phyloP scores from a whole-genome alignment of 2,888 invertebrate genomes.

The Aplocera efformata region DNA sequence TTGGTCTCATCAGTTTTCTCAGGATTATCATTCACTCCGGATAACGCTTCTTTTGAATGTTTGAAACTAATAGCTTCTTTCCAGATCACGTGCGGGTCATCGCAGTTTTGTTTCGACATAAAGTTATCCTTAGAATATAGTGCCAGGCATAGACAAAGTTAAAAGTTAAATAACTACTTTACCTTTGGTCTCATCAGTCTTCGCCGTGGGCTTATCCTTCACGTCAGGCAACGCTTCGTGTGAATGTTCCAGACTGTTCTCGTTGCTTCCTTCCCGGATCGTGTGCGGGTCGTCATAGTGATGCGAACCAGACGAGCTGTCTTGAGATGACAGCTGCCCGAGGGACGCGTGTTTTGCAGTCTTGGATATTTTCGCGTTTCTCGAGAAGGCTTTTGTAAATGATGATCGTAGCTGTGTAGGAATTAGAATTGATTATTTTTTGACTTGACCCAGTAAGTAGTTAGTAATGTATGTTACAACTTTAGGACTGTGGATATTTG shows the following conservation, averaged over 20 bases:
- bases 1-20: constrained; percentile 66
- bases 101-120: constrained; percentile 42
- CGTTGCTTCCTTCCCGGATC: constrained; percentile 75
- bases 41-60: constrained; percentile 72
- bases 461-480: not conserved
- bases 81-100: constrained; percentile 75
- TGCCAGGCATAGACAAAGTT: no score
- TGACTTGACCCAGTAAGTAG: not conserved
- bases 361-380: constrained; percentile 89
- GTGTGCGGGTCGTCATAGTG: constrained; percentile 76
- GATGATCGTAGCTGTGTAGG: constrained; percentile 90
- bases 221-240: constrained; percentile 68
- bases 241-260: constrained; percentile 76
- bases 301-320: constrained; percentile 72
- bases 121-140: constrained; percentile 4
- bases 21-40: constrained; percentile 62
- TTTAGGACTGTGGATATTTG: not conserved
- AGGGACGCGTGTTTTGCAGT: constrained; percentile 80
- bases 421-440: constrained; percentile 8
- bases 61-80: constrained; percentile 75
- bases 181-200: constrained; percentile 73
- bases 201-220: constrained; percentile 59
- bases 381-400: constrained; percentile 97
- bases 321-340: constrained; percentile 76
- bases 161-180: constrained; percentile 24